A percentile compares a stretch with the other conserved stretches of the same genome.
These are phyloP conservation scores for Opisthograptis luteolata DNA, from an alignment of 2,888 invertebrate genomes.

Conservation along the genomic window DNA sequence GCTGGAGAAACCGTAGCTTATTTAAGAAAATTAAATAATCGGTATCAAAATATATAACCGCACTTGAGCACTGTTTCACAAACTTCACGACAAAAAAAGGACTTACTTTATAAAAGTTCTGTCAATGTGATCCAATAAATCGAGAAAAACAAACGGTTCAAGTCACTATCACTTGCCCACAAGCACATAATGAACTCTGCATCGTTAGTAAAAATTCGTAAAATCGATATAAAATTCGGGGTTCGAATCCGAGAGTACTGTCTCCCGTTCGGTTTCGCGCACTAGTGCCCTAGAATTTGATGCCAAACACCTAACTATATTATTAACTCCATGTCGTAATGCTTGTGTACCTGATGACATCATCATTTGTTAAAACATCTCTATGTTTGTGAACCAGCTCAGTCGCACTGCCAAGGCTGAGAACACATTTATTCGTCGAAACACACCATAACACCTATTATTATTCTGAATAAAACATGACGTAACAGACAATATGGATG, in stretches of 20 bases:
- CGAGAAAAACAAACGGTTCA: background rate
- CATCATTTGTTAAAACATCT: conserved; percentile 61
- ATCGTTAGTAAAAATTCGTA: conserved; percentile 35
- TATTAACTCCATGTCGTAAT: conserved; percentile 73
- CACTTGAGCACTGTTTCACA: too few species aligned
- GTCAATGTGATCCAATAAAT: background rate
- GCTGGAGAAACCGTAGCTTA: too few species aligned
- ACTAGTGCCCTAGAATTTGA: conserved; percentile 63
- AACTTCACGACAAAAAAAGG: too few species aligned
- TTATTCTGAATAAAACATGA: conserved; percentile 39
- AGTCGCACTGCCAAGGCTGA: conserved; percentile 60
- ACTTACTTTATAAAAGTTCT: background rate
- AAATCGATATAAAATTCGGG: conserved; percentile 24
- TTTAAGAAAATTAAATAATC: too few species aligned
- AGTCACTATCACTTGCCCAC: conserved; percentile 20
- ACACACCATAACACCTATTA: conserved; percentile 27
- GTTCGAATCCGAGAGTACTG: conserved; percentile 41
- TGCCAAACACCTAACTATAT: conserved; percentile 70
- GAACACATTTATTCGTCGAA: conserved; percentile 37
- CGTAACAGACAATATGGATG: conserved; percentile 24
- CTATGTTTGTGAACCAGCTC: conserved; percentile 46
- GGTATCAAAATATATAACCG: too few species aligned
- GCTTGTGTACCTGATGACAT: conserved; percentile 61
- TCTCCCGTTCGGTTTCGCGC: conserved; percentile 50
- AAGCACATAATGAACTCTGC: conserved; percentile 9